Conservation (phyloP, 1,140 invertebrate species). For the Tetragnatha versicolor region DNA sequence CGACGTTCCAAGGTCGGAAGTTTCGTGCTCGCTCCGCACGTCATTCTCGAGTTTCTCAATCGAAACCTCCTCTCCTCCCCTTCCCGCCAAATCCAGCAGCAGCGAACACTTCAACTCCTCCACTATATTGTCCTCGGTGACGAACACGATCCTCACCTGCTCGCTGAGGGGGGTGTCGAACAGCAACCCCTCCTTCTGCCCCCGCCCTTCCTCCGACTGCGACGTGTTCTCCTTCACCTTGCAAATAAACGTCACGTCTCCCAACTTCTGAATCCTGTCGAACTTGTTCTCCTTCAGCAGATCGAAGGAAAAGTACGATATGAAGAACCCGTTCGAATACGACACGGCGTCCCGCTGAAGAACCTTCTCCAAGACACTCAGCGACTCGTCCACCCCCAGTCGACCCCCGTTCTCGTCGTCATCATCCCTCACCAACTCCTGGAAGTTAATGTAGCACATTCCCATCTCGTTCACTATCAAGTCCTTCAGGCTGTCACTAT, state of each 20-base stretch:
- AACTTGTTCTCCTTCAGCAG: constrained; percentile 13
- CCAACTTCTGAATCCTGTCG: constrained; percentile 2
- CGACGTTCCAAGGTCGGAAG: neutral
- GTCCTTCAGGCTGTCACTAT: constrained; percentile 7
- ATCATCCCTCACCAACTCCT: constrained; percentile 16
- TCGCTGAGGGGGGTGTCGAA: constrained; percentile 21
- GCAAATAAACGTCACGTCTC: constrained; percentile 30
- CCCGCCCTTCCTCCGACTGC: neutral
- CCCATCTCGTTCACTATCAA: constrained; percentile 28
- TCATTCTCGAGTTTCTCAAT: constrained; percentile 4
- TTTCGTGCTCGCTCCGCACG: neutral
- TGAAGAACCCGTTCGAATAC: constrained; percentile 40
- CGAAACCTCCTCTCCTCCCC: neutral
- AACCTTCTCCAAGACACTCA: constrained; percentile 7
- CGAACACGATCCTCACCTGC: constrained; percentile 22
- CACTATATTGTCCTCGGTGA: constrained; percentile 24
- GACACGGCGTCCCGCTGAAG: constrained; percentile 26
- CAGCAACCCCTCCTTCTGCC: neutral
- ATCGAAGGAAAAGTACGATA: constrained; percentile 31
- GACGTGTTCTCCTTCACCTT: constrained; percentile 11
- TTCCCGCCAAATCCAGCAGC: neutral
- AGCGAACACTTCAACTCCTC: constrained; percentile 27
- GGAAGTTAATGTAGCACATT: constrained; percentile 37
- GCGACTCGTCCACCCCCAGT: neutral
- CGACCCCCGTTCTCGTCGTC: neutral